Base-by-base conservation (phyloP, 2,888 invertebrate species). In the Panorpa germanica region DNA sequence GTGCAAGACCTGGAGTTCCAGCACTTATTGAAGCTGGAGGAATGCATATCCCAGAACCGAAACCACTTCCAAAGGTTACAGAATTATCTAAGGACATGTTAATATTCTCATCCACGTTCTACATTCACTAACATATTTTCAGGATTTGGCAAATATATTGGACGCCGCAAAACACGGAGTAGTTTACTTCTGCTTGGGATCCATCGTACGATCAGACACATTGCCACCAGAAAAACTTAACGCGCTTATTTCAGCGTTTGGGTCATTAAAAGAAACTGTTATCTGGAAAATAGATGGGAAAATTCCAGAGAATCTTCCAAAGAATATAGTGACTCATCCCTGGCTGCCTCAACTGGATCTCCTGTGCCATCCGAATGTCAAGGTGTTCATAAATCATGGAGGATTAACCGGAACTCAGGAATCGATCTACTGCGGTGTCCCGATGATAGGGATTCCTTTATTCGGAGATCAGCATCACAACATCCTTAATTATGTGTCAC, bases 381-480 rank as follows among this genome's bases (percentile, higher is more conserved):
- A 52, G 25, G 52, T 59, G 24, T 63, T 59, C 40, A 50, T 66
- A 31, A 59, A 59, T 2, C 66, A 67, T 41, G 64, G 63, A 3
- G 66, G 65, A 14, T 50, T 61, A 27, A 49, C 64, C 35, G 59
- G 63, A 5, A 38, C 57, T 6, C 52, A 58, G 20, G 65, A 64
- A 40, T 55, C 57, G 1, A 47, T 53, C 13, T 45, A 49, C 34
- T 43, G 45, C n/a, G 59, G 54, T 2, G 48, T 59, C 0, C 59
- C 60, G 2, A 49, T 60, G 41, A 34, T 61, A 3, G 44, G 55
- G 11, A 46, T 59, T 22, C 60, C 60, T 3, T 46, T 59, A 32
- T 56, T 41, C 33, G 59, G 55, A 3, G 61, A 61, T 42, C 60
- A 60, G 40, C 42, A 44, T 29, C 40, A 48, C 34, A 61, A 61